These are phyloP conservation scores for Galerucella calmariensis DNA, from an alignment of 2,888 invertebrate genomes.

Conservation along the genomic window DNA sequence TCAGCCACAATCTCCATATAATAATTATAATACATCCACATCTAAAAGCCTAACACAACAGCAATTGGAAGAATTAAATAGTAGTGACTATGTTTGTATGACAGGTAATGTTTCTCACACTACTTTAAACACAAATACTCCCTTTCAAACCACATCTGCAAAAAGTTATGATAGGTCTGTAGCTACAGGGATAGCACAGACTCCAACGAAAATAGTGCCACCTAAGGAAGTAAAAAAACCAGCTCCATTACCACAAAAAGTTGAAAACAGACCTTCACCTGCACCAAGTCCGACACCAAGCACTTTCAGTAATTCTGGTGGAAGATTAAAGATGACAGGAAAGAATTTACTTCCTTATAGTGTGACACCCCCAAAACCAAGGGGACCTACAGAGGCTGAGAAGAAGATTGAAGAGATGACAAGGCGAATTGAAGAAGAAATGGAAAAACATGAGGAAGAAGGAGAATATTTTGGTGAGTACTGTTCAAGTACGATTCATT, in stretches of 20 bases:
- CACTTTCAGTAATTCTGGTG: conserved; percentile 70
- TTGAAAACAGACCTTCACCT: conserved; percentile 60
- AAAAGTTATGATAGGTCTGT: conserved; percentile 62
- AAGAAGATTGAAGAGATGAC: conserved; percentile 93
- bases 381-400: conserved; percentile 92
- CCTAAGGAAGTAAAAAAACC: conserved; percentile 61
- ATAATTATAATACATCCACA: conserved; percentile 44
- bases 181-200: conserved; percentile 66
- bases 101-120: conserved; percentile 73
- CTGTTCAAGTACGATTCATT: not conserved
- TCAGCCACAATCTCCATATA: conserved; percentile 48
- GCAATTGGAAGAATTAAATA: conserved; percentile 77
- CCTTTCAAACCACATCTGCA: conserved; percentile 63
- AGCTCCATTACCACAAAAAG: conserved; percentile 45
- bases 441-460: conserved; percentile 94
- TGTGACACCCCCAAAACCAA: conserved; percentile 87
- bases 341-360: conserved; percentile 86
- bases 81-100: conserved; percentile 87
- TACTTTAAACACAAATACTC: conserved; percentile 65
- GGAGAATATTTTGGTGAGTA: conserved; percentile 94
- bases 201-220: conserved; percentile 62
- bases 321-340: conserved; percentile 66
- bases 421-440: conserved; percentile 91
- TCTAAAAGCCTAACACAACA: conserved; percentile 60
- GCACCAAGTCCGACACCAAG: conserved; percentile 74